Percentiles rank a stretch among this genome's conserved stretches.
Evolutionary conservation across 2,888 invertebrate species (phyloP).

Genomic region (Drosophila mulleri): DNA sequence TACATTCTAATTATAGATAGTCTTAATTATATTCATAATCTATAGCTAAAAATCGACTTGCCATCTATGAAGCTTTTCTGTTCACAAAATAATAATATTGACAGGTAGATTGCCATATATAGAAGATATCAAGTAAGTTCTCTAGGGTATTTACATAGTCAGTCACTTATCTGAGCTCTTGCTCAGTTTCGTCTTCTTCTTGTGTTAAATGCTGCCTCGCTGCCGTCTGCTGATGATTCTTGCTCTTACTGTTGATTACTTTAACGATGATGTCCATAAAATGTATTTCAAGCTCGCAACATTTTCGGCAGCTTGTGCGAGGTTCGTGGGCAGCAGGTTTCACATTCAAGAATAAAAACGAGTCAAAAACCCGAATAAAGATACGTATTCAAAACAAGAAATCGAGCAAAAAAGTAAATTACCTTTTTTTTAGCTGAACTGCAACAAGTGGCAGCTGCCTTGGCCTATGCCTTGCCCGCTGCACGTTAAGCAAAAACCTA

Average conservation of each 20-base stretch:
- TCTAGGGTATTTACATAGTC: neutral
- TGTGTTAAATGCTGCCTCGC: slow-evolving; percentile 41
- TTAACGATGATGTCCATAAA: slow-evolving; percentile 77
- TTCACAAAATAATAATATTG: too few species aligned
- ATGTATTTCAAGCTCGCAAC: slow-evolving; percentile 59
- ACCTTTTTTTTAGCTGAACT: slow-evolving; percentile 12
- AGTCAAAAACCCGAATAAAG: neutral
- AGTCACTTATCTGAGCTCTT: neutral
- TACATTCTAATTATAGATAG: neutral
- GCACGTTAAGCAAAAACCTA: slow-evolving; percentile 2
- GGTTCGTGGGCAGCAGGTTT: slow-evolving; percentile 62
- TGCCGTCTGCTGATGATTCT: slow-evolving; percentile 66
- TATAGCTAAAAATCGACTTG: neutral
- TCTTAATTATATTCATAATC: neutral
- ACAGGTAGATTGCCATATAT: too few species aligned
- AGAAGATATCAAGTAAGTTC: too few species aligned
- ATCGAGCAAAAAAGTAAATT: slow-evolving; percentile 23
- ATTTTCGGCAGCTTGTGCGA: slow-evolving; percentile 44
- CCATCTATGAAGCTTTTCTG: too few species aligned
- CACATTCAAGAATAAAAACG: slow-evolving; percentile 24
- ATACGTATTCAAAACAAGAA: slow-evolving; percentile 26
- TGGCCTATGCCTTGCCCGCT: neutral
- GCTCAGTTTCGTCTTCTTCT: neutral
- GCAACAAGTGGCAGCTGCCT: slow-evolving; percentile 28
- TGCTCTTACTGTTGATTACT: slow-evolving; percentile 73